Evolutionary conservation across 1,140 invertebrate genomes (phyloP).

Genomic region (Manduca sexta): DNA sequence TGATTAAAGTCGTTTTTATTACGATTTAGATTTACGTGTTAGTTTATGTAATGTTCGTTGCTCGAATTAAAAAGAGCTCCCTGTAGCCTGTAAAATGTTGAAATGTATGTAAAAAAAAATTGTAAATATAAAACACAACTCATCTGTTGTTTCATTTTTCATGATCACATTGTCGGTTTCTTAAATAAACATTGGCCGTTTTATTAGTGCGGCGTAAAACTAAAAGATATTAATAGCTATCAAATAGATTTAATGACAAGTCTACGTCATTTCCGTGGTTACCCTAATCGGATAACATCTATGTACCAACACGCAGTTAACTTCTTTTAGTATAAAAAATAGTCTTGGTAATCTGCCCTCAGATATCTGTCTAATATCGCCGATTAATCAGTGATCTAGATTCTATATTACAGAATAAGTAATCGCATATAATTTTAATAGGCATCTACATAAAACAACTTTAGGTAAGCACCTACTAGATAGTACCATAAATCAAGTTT

Average conservation of each 20-base stretch:
- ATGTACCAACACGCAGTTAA: no score
- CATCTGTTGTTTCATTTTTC: constrained; percentile 63
- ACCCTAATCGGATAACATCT: no score
- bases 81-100: constrained; percentile 71
- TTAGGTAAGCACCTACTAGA: no score
- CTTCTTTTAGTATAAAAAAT: no score
- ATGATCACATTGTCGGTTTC: constrained; percentile 36
- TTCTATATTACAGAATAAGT: no score
- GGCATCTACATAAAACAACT: no score
- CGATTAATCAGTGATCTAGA: no score
- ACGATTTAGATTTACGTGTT: constrained; percentile 71
- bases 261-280: neutral
- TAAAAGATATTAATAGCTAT: constrained; percentile 4
- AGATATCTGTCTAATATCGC: no score
- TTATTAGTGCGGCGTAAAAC: constrained; percentile 3
- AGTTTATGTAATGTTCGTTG: constrained; percentile 73
- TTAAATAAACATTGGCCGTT: constrained; percentile 29
- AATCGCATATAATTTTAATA: no score
- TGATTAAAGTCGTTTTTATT: constrained; percentile 67
- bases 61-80: constrained; percentile 72
- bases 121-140: constrained; percentile 67
- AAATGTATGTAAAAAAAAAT: constrained; percentile 72
- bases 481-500: no score
- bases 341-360: no score
- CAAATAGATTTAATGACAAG: constrained; percentile 1